Evolutionary conservation across 2,113 vertebrate genomes (phyloP).

Genomic region (Carollia perspicillata): DNA sequence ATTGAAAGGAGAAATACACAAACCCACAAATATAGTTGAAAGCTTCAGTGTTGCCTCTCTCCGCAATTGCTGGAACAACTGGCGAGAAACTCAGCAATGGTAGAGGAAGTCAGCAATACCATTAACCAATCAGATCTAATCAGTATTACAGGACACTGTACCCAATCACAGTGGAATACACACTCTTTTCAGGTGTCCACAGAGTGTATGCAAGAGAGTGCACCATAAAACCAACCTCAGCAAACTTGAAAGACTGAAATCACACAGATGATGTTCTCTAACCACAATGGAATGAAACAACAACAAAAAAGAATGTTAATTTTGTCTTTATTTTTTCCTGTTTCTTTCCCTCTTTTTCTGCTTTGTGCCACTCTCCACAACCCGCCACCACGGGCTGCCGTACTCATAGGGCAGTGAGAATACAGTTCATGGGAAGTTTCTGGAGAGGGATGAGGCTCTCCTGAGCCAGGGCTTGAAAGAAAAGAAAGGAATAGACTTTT

Average conservation of each 20-base stretch:
- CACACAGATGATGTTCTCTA: not conserved
- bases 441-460: not conserved
- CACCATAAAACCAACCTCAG: not conserved
- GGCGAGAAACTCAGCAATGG: not conserved
- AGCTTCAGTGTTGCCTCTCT: not conserved
- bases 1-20: not conserved
- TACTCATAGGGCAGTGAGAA: not conserved
- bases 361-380: too few species aligned
- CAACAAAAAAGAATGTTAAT: too few species aligned
- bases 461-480: not conserved
- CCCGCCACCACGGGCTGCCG: rapidly evolving
- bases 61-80: not conserved
- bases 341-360: not conserved
- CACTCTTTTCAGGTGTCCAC: not conserved
- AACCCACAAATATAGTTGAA: not conserved
- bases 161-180: not conserved
- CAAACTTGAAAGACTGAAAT: not conserved
- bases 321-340: not conserved
- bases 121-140: not conserved
- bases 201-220: not conserved
- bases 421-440: not conserved
- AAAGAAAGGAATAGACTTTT: not conserved
- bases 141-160: rapidly evolving
- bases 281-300: not conserved
- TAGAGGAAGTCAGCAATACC: not conserved